phyloP scores from a whole-genome alignment of 1,140 invertebrate genomes.

The Tetraneura akinire region DNA sequence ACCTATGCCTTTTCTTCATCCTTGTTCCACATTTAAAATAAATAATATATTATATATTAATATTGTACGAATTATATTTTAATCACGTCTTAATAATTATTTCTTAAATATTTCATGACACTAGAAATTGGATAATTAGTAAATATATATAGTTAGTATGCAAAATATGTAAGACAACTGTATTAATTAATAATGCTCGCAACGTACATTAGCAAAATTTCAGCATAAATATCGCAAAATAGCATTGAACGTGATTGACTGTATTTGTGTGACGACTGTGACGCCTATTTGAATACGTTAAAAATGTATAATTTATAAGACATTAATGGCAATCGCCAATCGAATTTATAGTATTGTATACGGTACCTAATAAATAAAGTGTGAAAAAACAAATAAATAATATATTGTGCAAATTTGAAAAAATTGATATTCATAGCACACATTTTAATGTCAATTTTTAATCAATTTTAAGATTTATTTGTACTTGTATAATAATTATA shows the following conservation, averaged over 20 bases:
- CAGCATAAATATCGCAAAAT: constrained; percentile 3
- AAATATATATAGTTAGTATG: constrained; percentile 18
- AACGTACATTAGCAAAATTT: background rate
- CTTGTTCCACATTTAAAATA: background rate
- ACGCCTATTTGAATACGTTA: background rate
- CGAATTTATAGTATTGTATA: background rate
- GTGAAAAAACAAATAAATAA: constrained; percentile 11
- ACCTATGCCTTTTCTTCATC: constrained; percentile 6
- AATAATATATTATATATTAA: background rate
- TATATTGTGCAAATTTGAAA: background rate
- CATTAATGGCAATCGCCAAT: background rate
- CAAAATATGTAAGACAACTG: constrained; percentile 23
- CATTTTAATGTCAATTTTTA: background rate
- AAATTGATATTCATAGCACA: constrained; percentile 12
- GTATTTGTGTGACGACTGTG: background rate
- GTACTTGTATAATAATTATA: background rate
- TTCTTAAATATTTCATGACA: constrained; percentile 31
- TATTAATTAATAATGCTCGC: constrained; percentile 8
- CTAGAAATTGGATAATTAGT: background rate
- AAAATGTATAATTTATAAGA: background rate
- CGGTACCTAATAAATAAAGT: background rate
- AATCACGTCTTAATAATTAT: constrained; percentile 1
- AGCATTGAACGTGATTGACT: constrained; percentile 1
- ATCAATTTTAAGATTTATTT: background rate
- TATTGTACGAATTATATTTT: background rate